Conservation (phyloP, 2,888 invertebrate species). For the Acanthacorydalis orientalis region DNA sequence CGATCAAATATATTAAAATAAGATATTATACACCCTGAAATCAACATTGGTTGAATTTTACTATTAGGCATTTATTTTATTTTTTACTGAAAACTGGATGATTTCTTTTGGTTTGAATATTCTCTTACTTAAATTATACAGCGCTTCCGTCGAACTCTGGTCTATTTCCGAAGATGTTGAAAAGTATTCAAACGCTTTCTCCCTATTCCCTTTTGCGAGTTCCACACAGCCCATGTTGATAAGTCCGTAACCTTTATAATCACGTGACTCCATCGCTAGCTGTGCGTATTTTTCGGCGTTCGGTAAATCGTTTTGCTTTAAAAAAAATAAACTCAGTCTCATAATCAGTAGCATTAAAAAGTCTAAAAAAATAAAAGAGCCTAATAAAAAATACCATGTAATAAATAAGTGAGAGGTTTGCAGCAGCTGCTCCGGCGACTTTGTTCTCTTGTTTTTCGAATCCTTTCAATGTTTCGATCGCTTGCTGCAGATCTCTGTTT, state of each 20-base stretch:
- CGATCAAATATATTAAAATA: background rate
- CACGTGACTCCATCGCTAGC: conserved; percentile 54
- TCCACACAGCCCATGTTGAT: conserved; percentile 75
- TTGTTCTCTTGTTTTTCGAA: conserved; percentile 76
- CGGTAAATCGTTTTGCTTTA: conserved; percentile 59
- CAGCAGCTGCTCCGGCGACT: conserved; percentile 69
- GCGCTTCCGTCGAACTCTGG: conserved; percentile 66
- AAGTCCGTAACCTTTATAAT: conserved; percentile 64
- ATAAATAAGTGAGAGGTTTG: conserved; percentile 73
- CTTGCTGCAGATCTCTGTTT: conserved; percentile 61
- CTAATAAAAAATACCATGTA: conserved; percentile 38
- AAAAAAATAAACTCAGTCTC: no score
- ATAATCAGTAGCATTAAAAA: no score
- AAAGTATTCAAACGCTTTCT: conserved; percentile 54
- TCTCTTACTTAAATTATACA: conserved; percentile 56
- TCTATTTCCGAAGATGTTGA: conserved; percentile 63
- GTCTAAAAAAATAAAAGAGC: no score
- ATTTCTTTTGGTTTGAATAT: no score
- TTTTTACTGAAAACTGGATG: no score
- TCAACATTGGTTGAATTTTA: no score
- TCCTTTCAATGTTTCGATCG: conserved; percentile 67
- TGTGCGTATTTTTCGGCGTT: conserved; percentile 64
- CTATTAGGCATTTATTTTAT: no score
- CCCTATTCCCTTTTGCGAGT: conserved; percentile 47
- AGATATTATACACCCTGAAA: no score